These are phyloP conservation scores for Anthopleura xanthogrammica DNA, from an alignment of 92 coral and sea anemone species.

Conservation along the genomic window DNA sequence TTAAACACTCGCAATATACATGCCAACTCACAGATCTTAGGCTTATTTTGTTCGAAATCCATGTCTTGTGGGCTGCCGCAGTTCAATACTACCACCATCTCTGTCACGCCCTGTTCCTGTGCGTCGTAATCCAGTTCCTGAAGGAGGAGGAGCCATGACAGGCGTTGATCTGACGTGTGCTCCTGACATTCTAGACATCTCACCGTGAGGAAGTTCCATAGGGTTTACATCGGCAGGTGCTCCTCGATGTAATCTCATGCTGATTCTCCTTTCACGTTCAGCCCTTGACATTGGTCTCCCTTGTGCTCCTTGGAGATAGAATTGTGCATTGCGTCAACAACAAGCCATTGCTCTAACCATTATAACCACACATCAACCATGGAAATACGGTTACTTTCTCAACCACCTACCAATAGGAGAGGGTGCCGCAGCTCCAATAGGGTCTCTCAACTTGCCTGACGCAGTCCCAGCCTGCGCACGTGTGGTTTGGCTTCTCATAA, in stretches of 20 bases:
- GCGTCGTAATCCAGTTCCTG: slow-evolving; percentile 68
- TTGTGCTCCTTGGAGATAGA: slow-evolving; percentile 54
- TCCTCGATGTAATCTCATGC: slow-evolving; percentile 86
- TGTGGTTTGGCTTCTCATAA: slow-evolving; percentile 90
- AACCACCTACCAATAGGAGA: slow-evolving; percentile 81
- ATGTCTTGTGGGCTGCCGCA: slow-evolving; percentile 38
- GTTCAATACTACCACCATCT: slow-evolving; percentile 83
- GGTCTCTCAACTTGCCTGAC: slow-evolving; percentile 80
- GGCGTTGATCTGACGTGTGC: slow-evolving; percentile 92
- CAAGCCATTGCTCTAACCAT: slow-evolving; percentile 3
- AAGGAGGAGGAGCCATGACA: slow-evolving; percentile 80
- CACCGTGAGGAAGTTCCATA: slow-evolving; percentile 77
- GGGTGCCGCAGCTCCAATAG: slow-evolving; percentile 70
- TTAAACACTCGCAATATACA: not conserved
- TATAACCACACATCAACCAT: not conserved
- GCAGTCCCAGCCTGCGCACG: slow-evolving; percentile 85
- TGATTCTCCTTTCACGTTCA: slow-evolving; percentile 88
- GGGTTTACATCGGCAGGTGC: slow-evolving; percentile 77
- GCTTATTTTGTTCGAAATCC: slow-evolving; percentile 33
- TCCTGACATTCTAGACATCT: slow-evolving; percentile 98
- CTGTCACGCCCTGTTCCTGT: slow-evolving; percentile 85
- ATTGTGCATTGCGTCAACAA: not conserved
- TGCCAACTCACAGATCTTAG: not conserved
- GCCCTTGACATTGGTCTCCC: slow-evolving; percentile 90
- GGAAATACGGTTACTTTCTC: not conserved